Evolutionary conservation across 2,888 invertebrate genomes (phyloP), one percentile per base, ranked within the genome.

Genomic region (Tetropium fuscum): DNA sequence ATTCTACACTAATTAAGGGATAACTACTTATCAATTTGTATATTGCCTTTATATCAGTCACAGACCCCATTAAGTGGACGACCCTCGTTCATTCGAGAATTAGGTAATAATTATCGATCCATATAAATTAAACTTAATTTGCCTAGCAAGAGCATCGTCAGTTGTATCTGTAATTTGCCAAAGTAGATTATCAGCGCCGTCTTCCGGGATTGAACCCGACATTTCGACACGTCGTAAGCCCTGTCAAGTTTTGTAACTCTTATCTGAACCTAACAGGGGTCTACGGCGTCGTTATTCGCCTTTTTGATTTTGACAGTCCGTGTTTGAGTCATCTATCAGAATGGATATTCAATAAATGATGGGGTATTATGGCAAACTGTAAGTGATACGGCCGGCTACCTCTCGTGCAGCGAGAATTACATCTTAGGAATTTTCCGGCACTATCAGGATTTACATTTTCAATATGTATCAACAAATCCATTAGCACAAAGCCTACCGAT

Each of bases 301-400:
- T 68, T 68, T 71, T 71, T 66, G 63, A 54, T 59, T 64, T 55
- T 72, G 72, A 71, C 73, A 69, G 65, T 68, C 68, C 70, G 70
- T 69, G 70, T 71, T 70, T 69, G 63, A 71, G 71, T 67, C 73
- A 75, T 75, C 73, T 72, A 75, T 76, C 74, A 74, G 72, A 72
- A 74, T 75, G 69, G 74, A 74, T 74, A 73, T 74, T 74, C 74
- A 74, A 73, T 76, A 74, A 76, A 72, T 74, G 75, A 75, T 74
- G 60, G 70, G 72, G 75, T 71, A 74, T 75, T 74, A 53, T 45
- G 68, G 48, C 8, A 13, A 43, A 51, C 34, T 41, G 19, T 43
- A 57, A 56, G 49, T 57, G 49, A 40, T 51, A 51, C 22, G 18
- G 38, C 43, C 57, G 25, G 22, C 16, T 49, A 48, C 48, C n/a